Evolutionary conservation across 2,888 invertebrate genomes (phyloP).

Genomic region (Cerastis leucographa): DNA sequence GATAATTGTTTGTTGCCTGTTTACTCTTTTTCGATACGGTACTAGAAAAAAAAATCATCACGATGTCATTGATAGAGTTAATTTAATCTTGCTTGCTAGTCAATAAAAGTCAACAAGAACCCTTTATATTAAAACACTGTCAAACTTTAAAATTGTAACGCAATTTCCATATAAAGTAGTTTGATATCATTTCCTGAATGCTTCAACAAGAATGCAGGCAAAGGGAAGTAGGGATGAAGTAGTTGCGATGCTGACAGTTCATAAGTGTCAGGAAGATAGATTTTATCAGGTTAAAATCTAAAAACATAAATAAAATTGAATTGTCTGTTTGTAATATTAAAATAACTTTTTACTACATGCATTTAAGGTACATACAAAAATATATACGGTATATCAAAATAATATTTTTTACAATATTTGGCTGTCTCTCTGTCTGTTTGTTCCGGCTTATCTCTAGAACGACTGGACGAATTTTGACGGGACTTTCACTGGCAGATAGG

Average conservation of each 20-base stretch:
- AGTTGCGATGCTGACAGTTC: conserved; percentile 33
- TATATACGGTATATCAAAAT: no score
- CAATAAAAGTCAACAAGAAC: background rate
- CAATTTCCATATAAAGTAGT: conserved; percentile 8
- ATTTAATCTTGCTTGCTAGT: no score
- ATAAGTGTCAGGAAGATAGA: conserved; percentile 49
- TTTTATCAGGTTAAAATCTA: conserved; percentile 41
- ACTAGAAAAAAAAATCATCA: background rate
- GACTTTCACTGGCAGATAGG: no score
- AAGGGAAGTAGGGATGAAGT: conserved; percentile 25
- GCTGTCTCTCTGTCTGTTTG: no score
- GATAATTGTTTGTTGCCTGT: background rate
- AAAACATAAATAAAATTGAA: no score
- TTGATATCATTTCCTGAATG: conserved; percentile 34
- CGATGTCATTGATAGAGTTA: background rate
- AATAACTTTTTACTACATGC: no score
- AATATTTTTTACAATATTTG: no score
- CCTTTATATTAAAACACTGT: background rate
- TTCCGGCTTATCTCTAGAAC: no score
- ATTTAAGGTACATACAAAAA: no score
- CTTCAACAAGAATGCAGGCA: conserved; percentile 25
- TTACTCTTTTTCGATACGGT: background rate
- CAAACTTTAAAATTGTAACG: background rate
- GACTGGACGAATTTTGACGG: no score
- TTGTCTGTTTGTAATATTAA: no score